phyloP scores from a whole-genome alignment of 1,140 invertebrate species.

The Conopomorpha cramerella region DNA sequence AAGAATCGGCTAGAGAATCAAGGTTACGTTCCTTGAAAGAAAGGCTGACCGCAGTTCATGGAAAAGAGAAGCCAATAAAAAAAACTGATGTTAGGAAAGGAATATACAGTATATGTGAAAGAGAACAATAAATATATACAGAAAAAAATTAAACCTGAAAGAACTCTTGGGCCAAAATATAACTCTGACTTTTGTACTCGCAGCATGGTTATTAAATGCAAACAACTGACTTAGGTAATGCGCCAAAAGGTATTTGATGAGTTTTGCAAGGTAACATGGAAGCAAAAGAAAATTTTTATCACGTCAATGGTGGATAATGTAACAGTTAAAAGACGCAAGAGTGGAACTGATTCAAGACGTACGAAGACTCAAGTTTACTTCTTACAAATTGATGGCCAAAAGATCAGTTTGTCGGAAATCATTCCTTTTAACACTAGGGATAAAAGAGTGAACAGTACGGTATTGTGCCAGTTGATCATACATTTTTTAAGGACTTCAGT shows the following conservation, averaged over 20 bases:
- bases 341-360: conserved; percentile 10
- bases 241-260: conserved; percentile 10
- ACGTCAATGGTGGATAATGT: conserved; percentile 7
- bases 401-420: conserved; percentile 15
- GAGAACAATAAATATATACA: conserved; percentile 4
- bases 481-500: conserved; percentile 5
- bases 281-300: conserved; percentile 9
- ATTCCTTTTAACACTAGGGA: conserved; percentile 14
- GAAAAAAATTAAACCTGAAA: conserved; percentile 7
- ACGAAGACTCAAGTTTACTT: conserved; percentile 12
- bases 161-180: conserved; percentile 10
- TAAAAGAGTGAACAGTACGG: conserved; percentile 14
- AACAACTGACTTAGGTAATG: conserved; percentile 7
- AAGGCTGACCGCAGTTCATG: too few species aligned
- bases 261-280: conserved; percentile 10
- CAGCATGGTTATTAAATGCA: conserved; percentile 5
- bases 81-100: conserved; percentile 4
- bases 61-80: conserved; percentile 6
- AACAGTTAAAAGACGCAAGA: conserved; percentile 4
- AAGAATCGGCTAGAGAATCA: too few species aligned
- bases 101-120: conserved; percentile 8
- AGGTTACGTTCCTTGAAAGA: too few species aligned
- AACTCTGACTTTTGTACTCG: too few species aligned
- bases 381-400: conserved; percentile 13
- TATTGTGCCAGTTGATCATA: conserved; percentile 1